Evolutionary conservation across 2,797 vertebrate genomes (phyloP), one percentile per base, ranked within the genome.

Genomic region (Amblyopsis hoosieri): DNA sequence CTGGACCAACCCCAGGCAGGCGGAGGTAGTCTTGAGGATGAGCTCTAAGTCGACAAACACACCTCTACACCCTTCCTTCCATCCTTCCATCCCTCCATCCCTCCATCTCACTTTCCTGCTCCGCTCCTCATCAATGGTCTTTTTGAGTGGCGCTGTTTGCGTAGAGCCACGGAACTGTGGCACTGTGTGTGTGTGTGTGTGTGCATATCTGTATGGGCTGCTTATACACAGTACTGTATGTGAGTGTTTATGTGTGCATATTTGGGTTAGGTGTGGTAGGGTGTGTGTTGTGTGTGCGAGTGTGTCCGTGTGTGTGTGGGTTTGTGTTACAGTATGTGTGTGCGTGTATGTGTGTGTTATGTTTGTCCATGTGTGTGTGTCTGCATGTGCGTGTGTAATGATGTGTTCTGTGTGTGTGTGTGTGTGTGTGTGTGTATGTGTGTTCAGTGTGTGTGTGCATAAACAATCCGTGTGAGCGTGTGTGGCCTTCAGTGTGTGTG

Each of bases 211-310:
- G 48, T 76, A 15, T 37, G 23, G 23, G 3, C 23, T 4, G 23
- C 23, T 29, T 29, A 29, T 29, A 23, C 23, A 23, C 23, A 23
- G 58, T 48, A 57, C 55, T 29, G 17, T 62, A 33, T 71, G 63
- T 74, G 65, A 67, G 64, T 50, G 74, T 75, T 66, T 74, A 71
- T 76, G 69, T 66, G 64, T 70, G 54, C 76, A 15, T 33, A 59
- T 53, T 60, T 58, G 19, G 63, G 48, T 64, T 52, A 60, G 9
- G 23, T 19, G 11, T 14, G 15, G 17, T 2, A 17, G 2, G 14
- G 15, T 48, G 31, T 56, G 47, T 47, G 17, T 12, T 51, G 33
- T 75, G 69, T 67, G 72, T 71, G 49, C 71, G 15, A 42, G 59
- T 53, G 60, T 57, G 17, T 65, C 45, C 69, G 65, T 60, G 58